Base-by-base conservation (phyloP, 2,113 vertebrate genomes). In the Empidonax alnorum region DNA sequence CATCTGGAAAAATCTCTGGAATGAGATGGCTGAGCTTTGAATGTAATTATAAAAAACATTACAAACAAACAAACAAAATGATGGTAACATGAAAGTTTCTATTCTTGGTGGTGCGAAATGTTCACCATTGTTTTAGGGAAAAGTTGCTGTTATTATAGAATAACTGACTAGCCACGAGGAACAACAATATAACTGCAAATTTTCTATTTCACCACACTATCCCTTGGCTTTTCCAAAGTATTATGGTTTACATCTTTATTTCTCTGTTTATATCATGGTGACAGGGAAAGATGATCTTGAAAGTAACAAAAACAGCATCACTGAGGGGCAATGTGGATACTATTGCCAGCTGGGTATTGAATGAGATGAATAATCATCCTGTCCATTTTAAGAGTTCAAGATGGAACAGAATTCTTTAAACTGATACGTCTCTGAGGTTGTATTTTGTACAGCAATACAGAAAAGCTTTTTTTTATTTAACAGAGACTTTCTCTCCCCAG, bases 41-140 rank as follows among this genome's bases (percentile, higher is more conserved):
- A 80, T n/a, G 10, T 9, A 62, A 24, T 13, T 35, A 55, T 10
- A 55, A 31, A 84, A 53, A 31, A 28, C 4, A 69, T 31, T 35
- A 0, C 10, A 65, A 59, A 35, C 14, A 12, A 7, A 9, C 21
- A 67, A 20, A 9, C 10, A 74, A 37, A 56, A 50, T 1, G 0
- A 68, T 7, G 27, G 11, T 35, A 62, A 21, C 11, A 23, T 16
- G 35, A 80, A 89, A 68, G 12, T 21, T 66, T 22, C n/a, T 56
- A 5, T 47, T 84, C n/a, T 35, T 63, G 21, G 30, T 72, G 20
- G 49, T 79, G 35, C 18, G 65, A 69, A 77, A 87, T 19, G 14
- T 42, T 68, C 5, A 2, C 22, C 30, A 35, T 21, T 55, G 12
- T 63, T 59, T 30, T 1, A 2, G 47, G 17, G 14, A 17, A 80